Base-by-base conservation (phyloP, 2,113 vertebrate species). In the Pelusios castaneus region DNA sequence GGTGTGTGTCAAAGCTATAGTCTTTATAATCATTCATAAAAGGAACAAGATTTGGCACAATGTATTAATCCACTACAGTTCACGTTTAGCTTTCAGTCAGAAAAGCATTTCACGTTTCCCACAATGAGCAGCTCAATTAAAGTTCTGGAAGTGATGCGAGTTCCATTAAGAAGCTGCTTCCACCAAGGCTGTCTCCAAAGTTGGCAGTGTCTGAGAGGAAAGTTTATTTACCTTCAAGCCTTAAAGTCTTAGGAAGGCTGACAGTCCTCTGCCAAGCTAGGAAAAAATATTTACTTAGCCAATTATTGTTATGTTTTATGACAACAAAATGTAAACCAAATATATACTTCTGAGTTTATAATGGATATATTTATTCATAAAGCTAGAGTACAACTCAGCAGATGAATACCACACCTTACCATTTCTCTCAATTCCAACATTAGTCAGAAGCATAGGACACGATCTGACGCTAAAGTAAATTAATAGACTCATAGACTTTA, bases 241-340 rank as follows among this genome's bases (percentile, higher is more conserved):
- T 43, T 82, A 83, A 95, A 96, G 86, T 56, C 43, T 31, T 19
- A 80, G 10, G 56, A 82, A 84, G 52, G 82, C 43, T 52, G 4
- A 58, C 77, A 90, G 84, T 52, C 55, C 52, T 11, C 89, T 94
- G 83, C 73, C 77, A 92, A 94, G 87, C 51, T 10, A 80, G 94
- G 82, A 85, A 94, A 92, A 41, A 91, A 52, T 80, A 87, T 91
- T 95, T 88, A 95, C 77, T 89, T 85, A 94, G 79, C 93, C 79
- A 95, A 91, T 81, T 97, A 89, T 84, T 89, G 95, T 94, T 95
- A 87, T 92, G n/a, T 75, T 93, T 97, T 85, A 96, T 56, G n/a
- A 91, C 88, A 83, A 27, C 54, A 80, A n/a, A 54, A 24, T 90
- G 34, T 70, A 95, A 97, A 82, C 90, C 75, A 87, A 87, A 97